Evolutionary conservation across 2,113 vertebrate species (phyloP).

Genomic region (Corynorhinus townsendii): DNA sequence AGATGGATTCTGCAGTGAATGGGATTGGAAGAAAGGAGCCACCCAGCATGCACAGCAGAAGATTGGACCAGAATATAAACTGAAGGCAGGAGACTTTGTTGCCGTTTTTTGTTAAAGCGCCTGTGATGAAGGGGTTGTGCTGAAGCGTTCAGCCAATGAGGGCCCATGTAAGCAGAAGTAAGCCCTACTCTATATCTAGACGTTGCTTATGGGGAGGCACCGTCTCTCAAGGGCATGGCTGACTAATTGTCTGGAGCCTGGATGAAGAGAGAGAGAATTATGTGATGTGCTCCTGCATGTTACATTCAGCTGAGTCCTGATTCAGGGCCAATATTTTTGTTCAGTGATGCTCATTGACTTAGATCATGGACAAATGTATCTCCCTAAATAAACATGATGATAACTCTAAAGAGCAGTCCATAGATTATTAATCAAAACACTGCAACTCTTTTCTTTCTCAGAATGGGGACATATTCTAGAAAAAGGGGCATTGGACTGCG

Average conservation of each 20-base stretch:
- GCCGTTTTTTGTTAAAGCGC: background rate
- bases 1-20: background rate
- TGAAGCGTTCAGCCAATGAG: background rate
- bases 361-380: background rate
- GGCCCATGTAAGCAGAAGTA: background rate
- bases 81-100: background rate
- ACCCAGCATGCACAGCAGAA: background rate
- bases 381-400: background rate
- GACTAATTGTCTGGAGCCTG: conserved; percentile 49
- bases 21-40: background rate
- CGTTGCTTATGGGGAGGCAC: background rate
- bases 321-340: conserved; percentile 29
- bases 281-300: background rate
- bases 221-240: background rate
- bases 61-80: background rate
- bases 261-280: background rate
- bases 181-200: background rate
- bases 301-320: conserved; percentile 25
- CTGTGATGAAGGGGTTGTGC: background rate
- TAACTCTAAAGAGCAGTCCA: background rate
- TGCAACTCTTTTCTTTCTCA: background rate
- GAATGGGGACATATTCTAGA: background rate
- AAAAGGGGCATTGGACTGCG: background rate
- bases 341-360: conserved; percentile 11
- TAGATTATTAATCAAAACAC: background rate